Percentiles rank a stretch among this genome's conserved stretches.
These are phyloP conservation scores for Ectemnius cavifrons DNA, from an alignment of 2,888 invertebrate species.

Conservation along the genomic window DNA sequence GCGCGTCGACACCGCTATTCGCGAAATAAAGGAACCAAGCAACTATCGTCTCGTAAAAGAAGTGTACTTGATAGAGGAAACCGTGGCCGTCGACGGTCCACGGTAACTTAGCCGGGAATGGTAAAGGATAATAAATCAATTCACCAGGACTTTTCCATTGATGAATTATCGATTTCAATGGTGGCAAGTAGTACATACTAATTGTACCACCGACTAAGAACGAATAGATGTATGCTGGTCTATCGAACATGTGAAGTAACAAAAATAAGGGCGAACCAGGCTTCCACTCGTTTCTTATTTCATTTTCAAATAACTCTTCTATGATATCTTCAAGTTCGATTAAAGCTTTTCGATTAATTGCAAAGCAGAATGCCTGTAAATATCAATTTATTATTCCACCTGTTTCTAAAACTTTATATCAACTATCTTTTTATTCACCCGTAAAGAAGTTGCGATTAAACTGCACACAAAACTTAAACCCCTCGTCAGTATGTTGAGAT, in stretches of 20 bases:
- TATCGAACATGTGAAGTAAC: conserved; percentile 13
- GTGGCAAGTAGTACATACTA: conserved; percentile 20
- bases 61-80: conserved; percentile 46
- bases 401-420: too few species aligned
- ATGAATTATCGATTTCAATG: conserved; percentile 42
- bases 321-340: conserved; percentile 33
- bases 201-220: conserved; percentile 2
- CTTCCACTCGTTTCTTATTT: conserved; percentile 6
- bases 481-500: conserved; percentile 25
- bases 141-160: conserved; percentile 30
- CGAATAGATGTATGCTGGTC: conserved; percentile 12
- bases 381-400: neutral
- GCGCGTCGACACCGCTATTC: conserved; percentile 51
- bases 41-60: conserved; percentile 36
- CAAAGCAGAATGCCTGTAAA: conserved; percentile 22
- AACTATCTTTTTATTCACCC: conserved; percentile 19
- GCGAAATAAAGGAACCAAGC: conserved; percentile 36
- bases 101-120: conserved; percentile 52
- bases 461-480: conserved; percentile 33
- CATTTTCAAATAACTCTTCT: conserved; percentile 29
- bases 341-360: conserved; percentile 21
- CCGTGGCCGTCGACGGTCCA: conserved; percentile 43
- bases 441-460: conserved; percentile 32
- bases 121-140: conserved; percentile 37
- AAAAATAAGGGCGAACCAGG: conserved; percentile 2